Base-by-base conservation (phyloP, 2,113 vertebrate genomes). In the Brachypteracias leptosomus region DNA sequence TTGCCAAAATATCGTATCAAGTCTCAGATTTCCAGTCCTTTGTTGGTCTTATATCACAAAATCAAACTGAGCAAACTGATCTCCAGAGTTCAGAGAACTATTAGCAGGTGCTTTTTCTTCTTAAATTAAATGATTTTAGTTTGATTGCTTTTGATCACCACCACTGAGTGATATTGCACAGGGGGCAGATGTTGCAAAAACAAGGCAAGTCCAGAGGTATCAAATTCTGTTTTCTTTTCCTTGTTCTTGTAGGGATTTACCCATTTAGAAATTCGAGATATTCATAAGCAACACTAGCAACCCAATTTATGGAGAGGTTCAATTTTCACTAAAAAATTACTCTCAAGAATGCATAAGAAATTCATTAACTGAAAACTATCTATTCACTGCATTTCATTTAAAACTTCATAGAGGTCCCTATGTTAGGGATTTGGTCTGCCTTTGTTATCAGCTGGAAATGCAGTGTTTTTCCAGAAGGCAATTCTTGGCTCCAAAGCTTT, bases 71-170 rank as follows among this genome's bases (percentile, higher is more conserved):
- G 26, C 28, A 86, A 94, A 57, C 2, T 8, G 46, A 74, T 49
- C 24, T 87, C 16, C 26, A 59, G 44, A 67, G 22, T 52, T 84
- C 42, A 74, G 51, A 83, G 38, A 66, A 10, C 13, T 80, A 22
- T 85, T 71, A 90, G 9, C 38, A 84, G 55, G 44, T 71, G 16
- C 1, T 62, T 38, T 81, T 82, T 88, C 38, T 51, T 81, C 29
- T 77, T 57, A 70, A 73, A 61, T 72, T 66, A 68, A 83, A 63
- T 73, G 0, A 46, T 87, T 95, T 95, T 42, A 90, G 20, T 7
- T 77, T 92, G 49, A 89, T 63, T 89, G 35, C 10, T 89, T 95
- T 87, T 94, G 61, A 73, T 78, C 20, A n/a, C 31, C 93, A 35
- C 38, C 47, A 55, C 52, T 57, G 54, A 93, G 24, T n/a, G 36